phyloP scores from a whole-genome alignment of 2,113 vertebrate species.

The Zingel zingel region DNA sequence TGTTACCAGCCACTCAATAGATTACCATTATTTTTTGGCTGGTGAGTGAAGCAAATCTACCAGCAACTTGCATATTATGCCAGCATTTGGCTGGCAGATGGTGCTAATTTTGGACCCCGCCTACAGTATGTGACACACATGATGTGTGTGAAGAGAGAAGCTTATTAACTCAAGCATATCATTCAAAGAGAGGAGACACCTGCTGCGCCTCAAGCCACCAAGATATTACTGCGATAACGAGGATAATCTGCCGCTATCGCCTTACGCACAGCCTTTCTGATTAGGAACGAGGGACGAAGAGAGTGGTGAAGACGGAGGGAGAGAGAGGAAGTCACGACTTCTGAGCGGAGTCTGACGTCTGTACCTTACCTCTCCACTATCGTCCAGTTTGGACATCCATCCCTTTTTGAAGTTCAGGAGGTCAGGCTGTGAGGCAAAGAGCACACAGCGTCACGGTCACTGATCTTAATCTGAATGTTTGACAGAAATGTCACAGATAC shows the following conservation, averaged over 20 bases:
- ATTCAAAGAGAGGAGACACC: conserved; percentile 48
- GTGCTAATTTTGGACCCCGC: no score
- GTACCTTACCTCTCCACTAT: conserved; percentile 89
- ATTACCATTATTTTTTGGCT: no score
- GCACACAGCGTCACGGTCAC: conserved; percentile 17
- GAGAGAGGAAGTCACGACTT: not conserved
- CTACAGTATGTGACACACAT: not conserved
- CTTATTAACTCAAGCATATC: conserved; percentile 21
- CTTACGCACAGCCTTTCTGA: conserved; percentile 49
- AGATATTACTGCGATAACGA: conserved; percentile 34
- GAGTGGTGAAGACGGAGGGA: conserved; percentile 29
- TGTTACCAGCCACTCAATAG: no score
- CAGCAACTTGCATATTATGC: no score
- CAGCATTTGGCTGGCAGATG: no score
- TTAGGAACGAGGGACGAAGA: conserved; percentile 11
- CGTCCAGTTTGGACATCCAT: conserved; percentile 97
- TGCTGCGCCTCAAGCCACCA: conserved; percentile 29
- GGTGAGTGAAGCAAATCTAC: no score
- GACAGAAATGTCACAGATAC: conserved; percentile 8
- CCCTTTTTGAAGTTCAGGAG: conserved; percentile 99
- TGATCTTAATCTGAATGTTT: conserved; percentile 6
- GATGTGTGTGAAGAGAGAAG: conserved; percentile 23
- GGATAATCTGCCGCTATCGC: conserved; percentile 41
- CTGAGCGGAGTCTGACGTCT: not conserved
- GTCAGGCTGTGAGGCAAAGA: conserved; percentile 86